Evolutionary conservation across 2,113 vertebrate species (phyloP).

Genomic region (Urocolius indicus): DNA sequence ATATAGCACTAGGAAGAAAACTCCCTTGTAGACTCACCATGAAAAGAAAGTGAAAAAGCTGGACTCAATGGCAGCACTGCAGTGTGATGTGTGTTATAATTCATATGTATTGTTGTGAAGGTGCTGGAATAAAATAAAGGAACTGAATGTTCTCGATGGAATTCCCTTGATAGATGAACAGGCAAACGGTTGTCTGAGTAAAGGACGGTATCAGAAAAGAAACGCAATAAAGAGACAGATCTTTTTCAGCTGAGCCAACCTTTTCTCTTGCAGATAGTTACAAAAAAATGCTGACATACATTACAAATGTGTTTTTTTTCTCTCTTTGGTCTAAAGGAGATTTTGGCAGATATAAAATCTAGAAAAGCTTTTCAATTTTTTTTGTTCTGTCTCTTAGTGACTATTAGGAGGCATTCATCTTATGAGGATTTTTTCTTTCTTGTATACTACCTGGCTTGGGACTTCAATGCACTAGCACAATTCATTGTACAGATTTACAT

Average conservation of each 20-base stretch:
- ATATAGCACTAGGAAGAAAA: neutral
- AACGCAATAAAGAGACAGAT: neutral
- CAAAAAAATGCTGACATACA: neutral
- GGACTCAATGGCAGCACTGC: neutral
- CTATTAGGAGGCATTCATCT: neutral
- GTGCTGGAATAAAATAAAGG: slow-evolving; percentile 5
- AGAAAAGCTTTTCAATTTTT: neutral
- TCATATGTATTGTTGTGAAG: neutral
- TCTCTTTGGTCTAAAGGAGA: neutral
- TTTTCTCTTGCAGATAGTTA: neutral
- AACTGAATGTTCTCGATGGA: neutral
- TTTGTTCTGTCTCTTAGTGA: neutral
- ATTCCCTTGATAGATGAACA: neutral
- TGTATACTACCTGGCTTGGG: neutral
- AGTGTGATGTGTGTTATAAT: neutral
- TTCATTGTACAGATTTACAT: neutral
- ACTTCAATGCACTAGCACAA: neutral
- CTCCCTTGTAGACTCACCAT: neutral
- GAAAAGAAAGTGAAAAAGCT: neutral
- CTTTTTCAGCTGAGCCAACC: neutral
- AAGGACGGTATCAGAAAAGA: slow-evolving; percentile 5
- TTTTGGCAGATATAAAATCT: neutral
- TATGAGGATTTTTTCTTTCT: neutral
- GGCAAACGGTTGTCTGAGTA: neutral
- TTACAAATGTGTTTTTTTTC: neutral